Base-by-base conservation (phyloP, 1,140 invertebrate genomes). In the Aporrectodea caliginosa region DNA sequence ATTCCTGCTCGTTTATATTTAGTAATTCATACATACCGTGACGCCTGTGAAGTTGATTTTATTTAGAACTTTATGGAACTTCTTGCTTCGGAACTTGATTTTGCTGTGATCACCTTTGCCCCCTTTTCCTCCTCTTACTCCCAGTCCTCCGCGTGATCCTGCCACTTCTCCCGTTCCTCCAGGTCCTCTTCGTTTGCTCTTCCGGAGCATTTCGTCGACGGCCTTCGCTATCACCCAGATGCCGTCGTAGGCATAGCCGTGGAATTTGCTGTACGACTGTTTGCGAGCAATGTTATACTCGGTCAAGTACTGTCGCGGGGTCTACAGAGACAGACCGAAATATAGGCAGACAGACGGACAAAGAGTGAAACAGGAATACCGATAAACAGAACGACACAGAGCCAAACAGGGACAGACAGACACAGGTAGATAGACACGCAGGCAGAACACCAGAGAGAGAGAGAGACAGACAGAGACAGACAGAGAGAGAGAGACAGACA, bases 221-320 rank as follows among this genome's bases (percentile, higher is more conserved):
- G 86, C 86, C 69, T 83, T 83, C 29, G 96, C 96, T 78, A 97
- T 95, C 0, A 96, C 94, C 97, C 97, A 98, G 78, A 98, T 94
- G 1, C 94, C 95, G 87, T 98, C 97, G 88, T 98, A 98, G 16
- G 96, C 96, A 87, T 98, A 98, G 0, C 96, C 97, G 86, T 98
- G 96, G 87, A 97, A 98, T 73, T 95, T 91, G 22, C 95, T 97
- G 87, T 96, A 98, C 84, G 96, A 94, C 0, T 87, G 84, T 2
- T 93, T 93, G 75, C 94, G 90, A 80, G 92, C 88, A 6, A 92
- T 90, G 82, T 97, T 92, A 86, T 98, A 98, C 86, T 95, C 92
- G 16, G 90, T 88, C 82, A 92, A 90, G 87, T 98, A 98, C 85
- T 97, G 93, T 81, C 93, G 92, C 0, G 95, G 92, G 0, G 94